Conservation (phyloP, 2,113 vertebrate species). For the Sebastes schlegelii region DNA sequence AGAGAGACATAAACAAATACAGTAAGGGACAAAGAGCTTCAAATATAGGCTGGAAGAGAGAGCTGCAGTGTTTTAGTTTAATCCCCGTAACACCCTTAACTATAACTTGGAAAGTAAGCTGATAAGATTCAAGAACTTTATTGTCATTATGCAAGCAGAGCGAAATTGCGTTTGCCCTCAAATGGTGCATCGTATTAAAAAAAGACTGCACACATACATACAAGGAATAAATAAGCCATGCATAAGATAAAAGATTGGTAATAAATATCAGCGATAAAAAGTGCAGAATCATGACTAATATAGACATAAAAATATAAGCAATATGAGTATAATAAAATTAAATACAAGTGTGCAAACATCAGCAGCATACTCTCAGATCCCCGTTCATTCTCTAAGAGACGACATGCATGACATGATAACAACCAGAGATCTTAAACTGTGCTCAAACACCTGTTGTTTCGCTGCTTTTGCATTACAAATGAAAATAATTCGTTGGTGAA, state of each 20-base stretch:
- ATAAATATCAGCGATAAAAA: too few species aligned
- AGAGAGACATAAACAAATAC: neutral
- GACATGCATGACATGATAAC: neutral
- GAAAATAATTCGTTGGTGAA: neutral
- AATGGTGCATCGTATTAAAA: too few species aligned
- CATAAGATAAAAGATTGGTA: too few species aligned
- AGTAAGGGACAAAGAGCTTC: neutral
- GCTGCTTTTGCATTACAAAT: neutral
- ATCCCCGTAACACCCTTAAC: conserved; percentile 27
- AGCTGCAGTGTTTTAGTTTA: conserved; percentile 30
- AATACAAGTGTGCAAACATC: too few species aligned
- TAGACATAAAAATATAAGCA: too few species aligned
- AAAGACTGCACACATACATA: too few species aligned
- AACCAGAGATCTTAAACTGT: neutral
- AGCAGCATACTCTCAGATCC: neutral
- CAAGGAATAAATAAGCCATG: too few species aligned
- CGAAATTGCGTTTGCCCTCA: too few species aligned
- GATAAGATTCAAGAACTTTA: neutral
- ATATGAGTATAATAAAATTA: too few species aligned
- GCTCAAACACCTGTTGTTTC: neutral
- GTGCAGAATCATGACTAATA: too few species aligned
- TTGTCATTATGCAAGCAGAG: too few species aligned
- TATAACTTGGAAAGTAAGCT: conserved; percentile 6
- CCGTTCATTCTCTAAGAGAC: neutral
- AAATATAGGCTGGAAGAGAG: neutral